Evolutionary conservation across 2,888 invertebrate genomes (phyloP).

Genomic region (Gibbula magus): DNA sequence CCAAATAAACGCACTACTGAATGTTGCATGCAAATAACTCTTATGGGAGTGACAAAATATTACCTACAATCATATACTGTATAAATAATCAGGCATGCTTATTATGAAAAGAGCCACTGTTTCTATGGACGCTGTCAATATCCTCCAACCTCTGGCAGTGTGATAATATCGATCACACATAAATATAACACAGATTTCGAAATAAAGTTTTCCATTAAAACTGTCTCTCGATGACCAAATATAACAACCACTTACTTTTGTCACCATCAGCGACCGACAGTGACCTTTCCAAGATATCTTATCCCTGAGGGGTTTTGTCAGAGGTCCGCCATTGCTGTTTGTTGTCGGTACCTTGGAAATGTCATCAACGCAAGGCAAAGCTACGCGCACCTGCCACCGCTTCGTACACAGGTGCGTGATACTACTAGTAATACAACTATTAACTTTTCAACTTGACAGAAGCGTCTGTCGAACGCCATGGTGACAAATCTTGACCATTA

Average conservation of each 20-base stretch:
- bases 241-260: background rate
- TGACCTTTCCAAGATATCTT: background rate
- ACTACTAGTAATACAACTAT: slow-evolving; percentile 9
- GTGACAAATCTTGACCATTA: background rate
- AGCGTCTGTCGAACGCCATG: background rate
- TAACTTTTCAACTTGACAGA: background rate
- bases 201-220: background rate
- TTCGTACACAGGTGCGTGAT: background rate
- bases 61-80: no score
- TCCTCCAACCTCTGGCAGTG: no score
- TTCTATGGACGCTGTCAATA: no score
- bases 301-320: background rate
- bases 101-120: no score
- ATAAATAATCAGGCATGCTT: no score
- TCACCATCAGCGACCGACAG: background rate
- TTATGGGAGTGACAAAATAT: no score
- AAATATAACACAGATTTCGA: background rate
- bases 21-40: no score
- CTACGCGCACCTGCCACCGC: background rate
- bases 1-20: no score
- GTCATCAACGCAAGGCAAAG: background rate
- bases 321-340: slow-evolving; percentile 11
- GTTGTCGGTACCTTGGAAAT: slow-evolving; percentile 26
- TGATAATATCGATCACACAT: no score
- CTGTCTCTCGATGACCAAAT: background rate